Percentiles rank a stretch among this genome's conserved stretches.
These are phyloP conservation scores for Lomographa bimaculata DNA, from an alignment of 2,888 invertebrate genomes.

Conservation along the genomic window DNA sequence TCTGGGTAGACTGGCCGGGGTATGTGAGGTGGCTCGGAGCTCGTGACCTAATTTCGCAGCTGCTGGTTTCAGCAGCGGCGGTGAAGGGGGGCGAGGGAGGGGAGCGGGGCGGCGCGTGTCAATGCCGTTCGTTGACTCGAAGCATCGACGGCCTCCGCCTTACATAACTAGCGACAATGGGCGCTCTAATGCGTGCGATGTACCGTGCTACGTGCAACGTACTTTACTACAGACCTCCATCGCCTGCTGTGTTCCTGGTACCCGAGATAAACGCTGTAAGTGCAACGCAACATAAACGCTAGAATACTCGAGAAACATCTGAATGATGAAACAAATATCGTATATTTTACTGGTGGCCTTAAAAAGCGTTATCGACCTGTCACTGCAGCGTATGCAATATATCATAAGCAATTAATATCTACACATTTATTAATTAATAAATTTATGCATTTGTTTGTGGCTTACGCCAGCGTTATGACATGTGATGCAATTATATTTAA, in stretches of 20 bases:
- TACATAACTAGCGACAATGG: constrained; percentile 82
- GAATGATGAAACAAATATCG: too few species aligned
- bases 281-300: too few species aligned
- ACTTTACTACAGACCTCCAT: constrained; percentile 17
- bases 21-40: constrained; percentile 73
- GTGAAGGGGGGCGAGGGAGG: constrained; percentile 47
- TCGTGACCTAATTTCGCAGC: constrained; percentile 83
- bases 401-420: too few species aligned
- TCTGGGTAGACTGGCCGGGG: constrained; percentile 59
- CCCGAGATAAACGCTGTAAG: too few species aligned
- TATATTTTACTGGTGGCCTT: too few species aligned
- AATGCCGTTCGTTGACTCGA: constrained; percentile 83
- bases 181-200: constrained; percentile 72
- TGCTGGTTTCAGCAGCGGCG: constrained; percentile 80
- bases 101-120: constrained; percentile 71
- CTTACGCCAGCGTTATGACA: too few species aligned
- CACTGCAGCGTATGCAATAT: too few species aligned
- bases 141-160: constrained; percentile 78
- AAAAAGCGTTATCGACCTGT: too few species aligned
- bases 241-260: constrained; percentile 20
- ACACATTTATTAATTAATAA: too few species aligned
- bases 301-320: too few species aligned
- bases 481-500: too few species aligned
- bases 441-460: too few species aligned
- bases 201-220: constrained; percentile 46